phyloP scores from a whole-genome alignment of 2,888 invertebrate genomes.

The Alloscopus bannaensis region DNA sequence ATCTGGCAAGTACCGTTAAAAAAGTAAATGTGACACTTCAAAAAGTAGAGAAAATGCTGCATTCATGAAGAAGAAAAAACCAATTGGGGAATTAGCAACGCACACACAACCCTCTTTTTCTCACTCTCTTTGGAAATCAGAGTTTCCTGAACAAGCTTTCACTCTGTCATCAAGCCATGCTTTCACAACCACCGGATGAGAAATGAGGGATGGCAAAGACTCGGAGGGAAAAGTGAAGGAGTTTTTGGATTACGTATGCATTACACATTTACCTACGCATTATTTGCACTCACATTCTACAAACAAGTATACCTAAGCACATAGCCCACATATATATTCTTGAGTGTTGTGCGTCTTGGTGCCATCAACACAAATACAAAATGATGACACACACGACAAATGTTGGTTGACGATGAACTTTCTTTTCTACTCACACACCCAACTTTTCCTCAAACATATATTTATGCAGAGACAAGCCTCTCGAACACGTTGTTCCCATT shows the following conservation, averaged over 20 bases:
- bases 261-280: slow-evolving; percentile 37
- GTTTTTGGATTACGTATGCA: slow-evolving; percentile 49
- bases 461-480: no score
- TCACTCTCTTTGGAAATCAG: slow-evolving; percentile 29
- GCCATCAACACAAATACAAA: slow-evolving; percentile 35
- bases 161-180: slow-evolving; percentile 48
- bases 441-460: neutral
- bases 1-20: neutral
- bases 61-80: slow-evolving; percentile 30
- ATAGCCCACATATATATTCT: neutral
- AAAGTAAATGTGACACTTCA: slow-evolving; percentile 8
- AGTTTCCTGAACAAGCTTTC: slow-evolving; percentile 41
- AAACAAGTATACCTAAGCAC: neutral
- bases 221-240: slow-evolving; percentile 21
- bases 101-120: slow-evolving; percentile 4
- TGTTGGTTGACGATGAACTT: slow-evolving; percentile 12
- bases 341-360: no score
- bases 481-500: no score
- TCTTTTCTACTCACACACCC: no score
- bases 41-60: slow-evolving; percentile 25
- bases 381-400: slow-evolving; percentile 41
- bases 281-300: slow-evolving; percentile 35
- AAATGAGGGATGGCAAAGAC: slow-evolving; percentile 13
- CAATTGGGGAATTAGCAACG: slow-evolving; percentile 59
- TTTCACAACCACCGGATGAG: neutral